Percentiles rank a stretch among this genome's conserved stretches.
Evolutionary conservation across 2,113 vertebrate species (phyloP).

Genomic region (Thunnus maccoyii): DNA sequence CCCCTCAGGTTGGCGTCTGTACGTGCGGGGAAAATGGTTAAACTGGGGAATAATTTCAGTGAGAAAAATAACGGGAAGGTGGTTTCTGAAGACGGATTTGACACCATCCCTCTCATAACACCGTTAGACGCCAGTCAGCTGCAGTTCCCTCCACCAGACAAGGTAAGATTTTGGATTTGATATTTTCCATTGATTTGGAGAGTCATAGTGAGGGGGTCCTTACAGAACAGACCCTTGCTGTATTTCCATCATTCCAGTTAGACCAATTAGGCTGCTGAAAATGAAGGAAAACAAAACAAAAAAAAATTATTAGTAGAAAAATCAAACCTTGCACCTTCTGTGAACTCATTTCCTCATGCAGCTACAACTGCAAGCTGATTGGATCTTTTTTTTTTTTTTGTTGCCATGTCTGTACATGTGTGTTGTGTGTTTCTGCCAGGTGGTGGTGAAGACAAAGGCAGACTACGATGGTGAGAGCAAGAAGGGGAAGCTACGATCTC

Average conservation of each 20-base stretch:
- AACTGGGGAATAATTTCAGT: conserved; percentile 94
- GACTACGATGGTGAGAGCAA: conserved; percentile 93
- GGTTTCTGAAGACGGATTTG: conserved; percentile 93
- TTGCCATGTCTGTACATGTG: background rate
- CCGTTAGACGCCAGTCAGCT: conserved; percentile 96
- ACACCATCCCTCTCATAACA: conserved; percentile 96
- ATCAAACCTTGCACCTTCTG: background rate
- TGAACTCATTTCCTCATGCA: background rate
- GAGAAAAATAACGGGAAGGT: conserved; percentile 91
- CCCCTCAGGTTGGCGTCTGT: conserved; percentile 35
- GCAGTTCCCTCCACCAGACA: conserved; percentile 94
- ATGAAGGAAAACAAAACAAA: background rate
- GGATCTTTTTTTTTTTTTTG: background rate
- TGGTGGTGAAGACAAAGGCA: conserved; percentile 96
- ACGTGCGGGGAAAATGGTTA: conserved; percentile 88
- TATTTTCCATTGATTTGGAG: background rate
- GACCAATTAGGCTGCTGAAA: background rate
- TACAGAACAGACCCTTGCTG: background rate
- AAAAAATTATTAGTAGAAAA: background rate
- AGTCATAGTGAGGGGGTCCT: background rate
- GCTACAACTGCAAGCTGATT: background rate
- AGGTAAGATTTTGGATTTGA: conserved; percentile 81
- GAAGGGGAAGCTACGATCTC: conserved; percentile 90
- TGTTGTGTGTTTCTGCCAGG: conserved; percentile 78
- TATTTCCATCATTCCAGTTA: background rate